Base-by-base conservation (phyloP, 2,888 invertebrate genomes). In the Deilephila porcellus region DNA sequence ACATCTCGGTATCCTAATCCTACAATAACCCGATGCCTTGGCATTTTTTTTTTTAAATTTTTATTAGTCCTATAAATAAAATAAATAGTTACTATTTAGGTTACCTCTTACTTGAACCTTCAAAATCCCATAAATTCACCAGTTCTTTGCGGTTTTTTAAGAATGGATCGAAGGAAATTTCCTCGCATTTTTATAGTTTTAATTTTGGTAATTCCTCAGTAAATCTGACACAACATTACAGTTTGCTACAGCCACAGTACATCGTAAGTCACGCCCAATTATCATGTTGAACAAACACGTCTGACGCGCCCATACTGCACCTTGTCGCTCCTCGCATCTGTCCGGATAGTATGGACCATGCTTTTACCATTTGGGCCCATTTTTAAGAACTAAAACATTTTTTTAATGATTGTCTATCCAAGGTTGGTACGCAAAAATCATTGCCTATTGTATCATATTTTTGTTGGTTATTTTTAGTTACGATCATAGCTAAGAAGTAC, bases 211-310 rank as follows among this genome's bases (percentile, higher is more conserved):
- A n/a, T n/a, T n/a, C 19, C 6, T 6, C 6, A 53, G 53, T 53
- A 7, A 4, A 6, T 20, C 34, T 29, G 25, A 19, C 62, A 29
- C 3, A 11, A 2, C 8, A 17, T 45, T 45, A 20, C 20, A 67
- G 25, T 20, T 37, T 25, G 52, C 17, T 67, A 52, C 64, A 64
- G 71, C 32, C 70, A 45, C 45, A 7, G 53, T 34, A 60, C 59
- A 59, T 60, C 71, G 73, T 74, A 73, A 56, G 70, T 37, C 32
- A 56, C 67, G n/a, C 34, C 56, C 71, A 71, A 71, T 71, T 71
- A 71, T 52, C 53, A 60, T 71, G 34, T 67, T 62, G 67, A 53
- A 72, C 72, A 70, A 60, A 70, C 60, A 29, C 70, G 29, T 29
- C 45, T 56, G 45, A 72, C 62, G 32, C 32, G 56, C 62, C 62